phyloP scores from a whole-genome alignment of 2,113 vertebrate genomes.

The Myotis yumanensis region DNA sequence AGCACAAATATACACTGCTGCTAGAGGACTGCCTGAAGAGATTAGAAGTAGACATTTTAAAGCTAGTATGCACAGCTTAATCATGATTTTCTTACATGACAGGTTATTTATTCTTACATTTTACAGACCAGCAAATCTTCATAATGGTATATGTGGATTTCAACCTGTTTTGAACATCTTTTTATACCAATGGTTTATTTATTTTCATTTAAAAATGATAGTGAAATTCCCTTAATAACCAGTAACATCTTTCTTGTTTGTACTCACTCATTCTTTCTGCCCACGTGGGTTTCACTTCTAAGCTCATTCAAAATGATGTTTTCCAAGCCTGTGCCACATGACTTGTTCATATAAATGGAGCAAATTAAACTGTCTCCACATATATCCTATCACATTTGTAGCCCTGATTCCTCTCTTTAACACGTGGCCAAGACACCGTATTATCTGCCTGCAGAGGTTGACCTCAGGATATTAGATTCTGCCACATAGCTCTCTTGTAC shows the following conservation, averaged over 20 bases:
- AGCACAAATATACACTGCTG: conserved; percentile 36
- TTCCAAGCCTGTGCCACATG: conserved; percentile 86
- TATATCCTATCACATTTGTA: conserved; percentile 88
- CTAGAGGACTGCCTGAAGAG: not conserved
- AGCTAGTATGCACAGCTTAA: not conserved
- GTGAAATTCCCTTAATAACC: conserved; percentile 28
- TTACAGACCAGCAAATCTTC: conserved; percentile 47
- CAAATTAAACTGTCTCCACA: conserved; percentile 90
- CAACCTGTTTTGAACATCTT: not conserved
- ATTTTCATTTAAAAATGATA: conserved; percentile 52
- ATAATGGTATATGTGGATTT: not conserved
- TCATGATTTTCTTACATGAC: not conserved
- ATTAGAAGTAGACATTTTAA: conserved; percentile 36
- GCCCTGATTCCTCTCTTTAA: conserved; percentile 84
- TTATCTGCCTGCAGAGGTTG: conserved; percentile 92
- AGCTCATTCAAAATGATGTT: conserved; percentile 81
- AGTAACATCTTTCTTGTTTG: conserved; percentile 24
- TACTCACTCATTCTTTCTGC: conserved; percentile 65
- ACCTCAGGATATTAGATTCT: conserved; percentile 92
- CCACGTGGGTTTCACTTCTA: conserved; percentile 80
- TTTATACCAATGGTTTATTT: not conserved
- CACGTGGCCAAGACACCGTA: conserved; percentile 87
- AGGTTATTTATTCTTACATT: conserved; percentile 48
- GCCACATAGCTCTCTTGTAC: conserved; percentile 86
- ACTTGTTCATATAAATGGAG: conserved; percentile 89